Evolutionary conservation across 2,888 invertebrate species (phyloP), one percentile per base, ranked within the genome.

Genomic region (Sisyra terminalis): DNA sequence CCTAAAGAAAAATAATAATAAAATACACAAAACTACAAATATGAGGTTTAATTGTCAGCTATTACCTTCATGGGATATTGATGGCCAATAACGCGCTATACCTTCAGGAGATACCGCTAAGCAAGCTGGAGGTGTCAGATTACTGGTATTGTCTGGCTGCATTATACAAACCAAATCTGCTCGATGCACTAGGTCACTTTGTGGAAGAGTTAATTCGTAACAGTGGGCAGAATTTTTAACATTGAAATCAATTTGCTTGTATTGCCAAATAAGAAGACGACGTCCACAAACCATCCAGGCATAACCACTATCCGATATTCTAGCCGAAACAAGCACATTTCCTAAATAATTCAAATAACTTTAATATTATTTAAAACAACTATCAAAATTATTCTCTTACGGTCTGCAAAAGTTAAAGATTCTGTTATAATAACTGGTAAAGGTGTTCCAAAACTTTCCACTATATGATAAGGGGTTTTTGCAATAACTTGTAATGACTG

Each of bases 71-170:
- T 92, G 87, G 0, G 84, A 83, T 30, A 93, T 77, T 3, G 83
- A 86, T 0, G 86, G 75, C 94, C 94, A 96, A 62, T 83, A 93
- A 1, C 93, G 75, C 1, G 90, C 80, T 40, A 81, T 75, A 29
- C 93, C 94, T 57, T 93, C 93, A 1, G 93, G 92, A 1, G 93
- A 92, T 1, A 90, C 88, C 11, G 92, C 90, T 51, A 94, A 75
- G 54, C 89, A 89, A 1, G 87, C 80, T 7, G 89, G 86, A 1
- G 87, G 80, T 7, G 89, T 86, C 13, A 54, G 72, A 57, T 71
- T 71, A 47, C 70, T 70, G 1, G 67, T 70, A 36, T 64, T 62
- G 2, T 65, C 63, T 10, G 71, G 66, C 56, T 82, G 85, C 11
- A 38, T 38, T 1, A 89, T 74, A 17, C 77, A 74, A 1, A 87